A percentile compares a stretch with the other conserved stretches of the same genome.
Conservation (phyloP, 2,888 invertebrate genomes). For the Hanleya hanleyi region DNA sequence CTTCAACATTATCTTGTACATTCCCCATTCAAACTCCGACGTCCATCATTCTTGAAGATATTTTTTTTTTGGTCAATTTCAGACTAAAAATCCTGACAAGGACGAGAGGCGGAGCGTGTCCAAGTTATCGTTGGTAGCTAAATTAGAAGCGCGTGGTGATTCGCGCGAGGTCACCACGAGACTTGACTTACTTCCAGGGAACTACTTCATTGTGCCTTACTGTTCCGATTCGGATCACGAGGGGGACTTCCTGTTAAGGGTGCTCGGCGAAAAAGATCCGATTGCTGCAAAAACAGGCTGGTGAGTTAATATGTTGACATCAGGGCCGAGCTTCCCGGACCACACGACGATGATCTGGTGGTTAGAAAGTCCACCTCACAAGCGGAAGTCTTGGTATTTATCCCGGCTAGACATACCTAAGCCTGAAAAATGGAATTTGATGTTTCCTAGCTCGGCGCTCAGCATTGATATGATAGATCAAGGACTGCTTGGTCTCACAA, state of each 20-base stretch:
- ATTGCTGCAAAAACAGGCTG: slow-evolving; percentile 60
- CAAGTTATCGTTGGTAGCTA: slow-evolving; percentile 52
- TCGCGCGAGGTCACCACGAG: slow-evolving; percentile 56
- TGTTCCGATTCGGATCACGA: slow-evolving; percentile 53
- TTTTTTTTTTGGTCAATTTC: slow-evolving; percentile 16
- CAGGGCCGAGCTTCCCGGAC: too few species aligned
- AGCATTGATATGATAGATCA: too few species aligned
- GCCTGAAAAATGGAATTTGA: too few species aligned
- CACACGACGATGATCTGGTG: too few species aligned
- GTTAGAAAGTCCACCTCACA: too few species aligned
- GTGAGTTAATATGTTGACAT: too few species aligned
- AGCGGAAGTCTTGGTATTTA: too few species aligned
- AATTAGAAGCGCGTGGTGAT: slow-evolving; percentile 50
- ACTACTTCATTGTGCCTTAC: slow-evolving; percentile 66
- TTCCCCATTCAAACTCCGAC: too few species aligned
- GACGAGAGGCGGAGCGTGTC: slow-evolving; percentile 61
- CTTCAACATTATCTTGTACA: too few species aligned
- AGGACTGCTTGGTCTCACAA: too few species aligned
- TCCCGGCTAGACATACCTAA: too few species aligned
- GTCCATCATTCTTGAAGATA: background rate
- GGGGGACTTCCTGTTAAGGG: slow-evolving; percentile 63
- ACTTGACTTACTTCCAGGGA: slow-evolving; percentile 65
- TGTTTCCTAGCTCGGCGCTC: too few species aligned
- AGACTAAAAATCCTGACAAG: slow-evolving; percentile 60
- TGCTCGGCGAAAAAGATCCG: slow-evolving; percentile 58